A percentile compares a stretch with the other conserved stretches of the same genome.
These are phyloP conservation scores for Donacobius atricapilla DNA, from an alignment of 2,113 vertebrate genomes.

Conservation along the genomic window DNA sequence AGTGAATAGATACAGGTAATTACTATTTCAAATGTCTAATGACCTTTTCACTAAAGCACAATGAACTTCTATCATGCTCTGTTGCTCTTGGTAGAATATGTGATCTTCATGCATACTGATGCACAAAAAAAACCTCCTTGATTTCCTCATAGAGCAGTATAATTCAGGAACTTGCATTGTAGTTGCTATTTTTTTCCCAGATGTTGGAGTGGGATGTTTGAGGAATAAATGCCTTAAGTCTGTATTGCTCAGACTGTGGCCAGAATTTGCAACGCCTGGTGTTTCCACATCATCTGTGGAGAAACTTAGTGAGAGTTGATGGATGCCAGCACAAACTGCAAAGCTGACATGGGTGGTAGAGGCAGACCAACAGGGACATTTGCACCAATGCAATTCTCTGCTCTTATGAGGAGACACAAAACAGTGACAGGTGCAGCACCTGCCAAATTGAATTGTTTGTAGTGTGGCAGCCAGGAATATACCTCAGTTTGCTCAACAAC, in stretches of 20 bases:
- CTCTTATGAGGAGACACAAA: slow-evolving; percentile 17
- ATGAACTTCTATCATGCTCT: background rate
- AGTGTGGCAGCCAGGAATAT: slow-evolving; percentile 11
- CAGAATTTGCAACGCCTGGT: background rate
- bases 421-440: slow-evolving; percentile 4
- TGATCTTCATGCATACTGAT: background rate
- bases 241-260: background rate
- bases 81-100: background rate
- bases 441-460: slow-evolving; percentile 43
- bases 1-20: background rate
- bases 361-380: background rate
- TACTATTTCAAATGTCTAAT: slow-evolving; percentile 4
- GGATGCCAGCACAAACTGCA: background rate
- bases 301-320: background rate
- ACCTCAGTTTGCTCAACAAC: slow-evolving; percentile 38
- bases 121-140: background rate
- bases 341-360: background rate
- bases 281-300: background rate
- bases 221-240: background rate
- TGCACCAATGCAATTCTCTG: background rate
- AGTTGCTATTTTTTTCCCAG: background rate
- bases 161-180: background rate
- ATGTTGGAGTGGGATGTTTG: background rate
- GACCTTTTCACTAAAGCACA: slow-evolving; percentile 6
- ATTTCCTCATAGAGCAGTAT: background rate